Conservation (phyloP, 1,140 invertebrate genomes). For the Drosophila subpulchrella region DNA sequence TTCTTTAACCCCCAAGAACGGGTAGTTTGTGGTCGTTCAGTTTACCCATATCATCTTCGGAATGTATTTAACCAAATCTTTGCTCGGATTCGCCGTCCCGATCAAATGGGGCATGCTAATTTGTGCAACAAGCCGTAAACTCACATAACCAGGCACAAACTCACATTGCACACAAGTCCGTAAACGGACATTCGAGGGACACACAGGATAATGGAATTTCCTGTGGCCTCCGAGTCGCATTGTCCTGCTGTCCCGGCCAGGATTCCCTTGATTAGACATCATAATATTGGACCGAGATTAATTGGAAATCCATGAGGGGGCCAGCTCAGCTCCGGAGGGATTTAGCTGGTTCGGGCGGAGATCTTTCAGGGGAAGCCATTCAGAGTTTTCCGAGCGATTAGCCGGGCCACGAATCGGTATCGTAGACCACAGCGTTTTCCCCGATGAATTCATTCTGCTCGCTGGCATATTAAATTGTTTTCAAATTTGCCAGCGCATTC, state of each 20-base stretch:
- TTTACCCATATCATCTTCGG: constrained; percentile 24
- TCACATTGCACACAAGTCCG: constrained; percentile 8
- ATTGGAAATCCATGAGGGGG: constrained; percentile 36
- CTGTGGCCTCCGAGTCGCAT: constrained; percentile 27
- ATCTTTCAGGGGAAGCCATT: constrained; percentile 22
- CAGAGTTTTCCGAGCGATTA: constrained; percentile 36
- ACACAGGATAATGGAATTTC: constrained; percentile 40
- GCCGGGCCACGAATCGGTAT: constrained; percentile 13
- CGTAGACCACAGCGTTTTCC: constrained; percentile 19
- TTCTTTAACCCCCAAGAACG: background rate
- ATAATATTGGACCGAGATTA: constrained; percentile 58
- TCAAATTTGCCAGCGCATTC: constrained; percentile 34
- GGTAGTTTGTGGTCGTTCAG: background rate
- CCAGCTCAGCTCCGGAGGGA: constrained; percentile 1
- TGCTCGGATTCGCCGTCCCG: constrained; percentile 40
- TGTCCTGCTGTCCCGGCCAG: constrained; percentile 39
- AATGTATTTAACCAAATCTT: constrained; percentile 61
- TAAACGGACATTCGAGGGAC: background rate
- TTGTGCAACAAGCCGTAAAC: constrained; percentile 74
- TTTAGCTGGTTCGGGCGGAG: background rate
- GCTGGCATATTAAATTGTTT: constrained; percentile 38
- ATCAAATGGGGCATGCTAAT: constrained; percentile 71
- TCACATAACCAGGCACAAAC: constrained; percentile 47
- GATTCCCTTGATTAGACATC: constrained; percentile 53
- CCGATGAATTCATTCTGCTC: constrained; percentile 10